Evolutionary conservation across 2,888 invertebrate species (phyloP).

Genomic region (Cantharis flavilabris): DNA sequence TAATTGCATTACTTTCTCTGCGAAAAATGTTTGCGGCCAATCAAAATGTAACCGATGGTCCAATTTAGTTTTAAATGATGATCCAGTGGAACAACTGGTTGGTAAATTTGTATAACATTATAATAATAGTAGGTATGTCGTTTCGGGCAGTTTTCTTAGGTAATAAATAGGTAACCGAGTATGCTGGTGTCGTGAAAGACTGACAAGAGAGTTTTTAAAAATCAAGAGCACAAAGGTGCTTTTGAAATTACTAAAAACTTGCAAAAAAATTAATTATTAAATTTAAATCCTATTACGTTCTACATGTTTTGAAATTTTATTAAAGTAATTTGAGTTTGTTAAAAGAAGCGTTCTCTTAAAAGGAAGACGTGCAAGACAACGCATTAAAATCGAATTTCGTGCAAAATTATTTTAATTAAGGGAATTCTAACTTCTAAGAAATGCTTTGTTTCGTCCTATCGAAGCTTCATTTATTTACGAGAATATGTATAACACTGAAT

Average conservation of each 20-base stretch:
- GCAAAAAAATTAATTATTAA: not conserved
- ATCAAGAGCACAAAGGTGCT: not conserved
- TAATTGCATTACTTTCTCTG: constrained; percentile 12
- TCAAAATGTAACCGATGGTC: constrained; percentile 17
- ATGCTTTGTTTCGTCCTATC: not conserved
- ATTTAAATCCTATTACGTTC: not conserved
- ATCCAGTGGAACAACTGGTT: too few species aligned
- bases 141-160: not conserved
- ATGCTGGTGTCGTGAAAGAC: not conserved
- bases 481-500: constrained; percentile 4
- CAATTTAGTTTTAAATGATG: not conserved
- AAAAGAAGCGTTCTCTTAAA: not conserved
- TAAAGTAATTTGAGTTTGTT: not conserved
- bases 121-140: too few species aligned
- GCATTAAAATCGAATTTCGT: not conserved
- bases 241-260: not conserved
- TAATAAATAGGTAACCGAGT: not conserved
- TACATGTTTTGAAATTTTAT: not conserved
- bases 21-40: constrained; percentile 19
- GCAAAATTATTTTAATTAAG: constrained; percentile 1
- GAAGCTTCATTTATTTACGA: constrained; percentile 1
- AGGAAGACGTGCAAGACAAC: not conserved
- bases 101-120: too few species aligned
- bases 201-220: not conserved
- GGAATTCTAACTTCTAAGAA: not conserved